Evolutionary conservation across 2,797 vertebrate species (phyloP).

Genomic region (Tiaroga cobitis): DNA sequence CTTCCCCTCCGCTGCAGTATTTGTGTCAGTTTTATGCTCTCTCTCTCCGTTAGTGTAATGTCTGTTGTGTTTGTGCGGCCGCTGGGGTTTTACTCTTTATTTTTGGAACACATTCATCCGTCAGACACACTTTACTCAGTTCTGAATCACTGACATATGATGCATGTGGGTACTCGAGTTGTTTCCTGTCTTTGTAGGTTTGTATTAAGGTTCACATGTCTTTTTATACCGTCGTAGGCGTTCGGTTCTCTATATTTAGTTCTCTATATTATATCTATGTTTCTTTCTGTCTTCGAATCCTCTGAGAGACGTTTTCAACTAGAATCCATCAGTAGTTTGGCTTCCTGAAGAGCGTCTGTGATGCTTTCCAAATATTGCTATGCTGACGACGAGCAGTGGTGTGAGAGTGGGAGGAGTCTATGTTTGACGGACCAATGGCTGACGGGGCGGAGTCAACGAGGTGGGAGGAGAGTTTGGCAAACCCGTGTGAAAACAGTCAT

Average conservation of each 20-base stretch:
- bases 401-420: neutral
- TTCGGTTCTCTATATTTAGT: conserved; percentile 5
- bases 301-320: neutral
- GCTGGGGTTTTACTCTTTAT: conserved; percentile 27
- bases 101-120: conserved; percentile 34
- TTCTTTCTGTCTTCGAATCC: neutral
- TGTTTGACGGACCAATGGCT: neutral
- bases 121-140: conserved; percentile 20
- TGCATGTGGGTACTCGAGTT: conserved; percentile 23
- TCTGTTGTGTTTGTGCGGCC: conserved; percentile 18
- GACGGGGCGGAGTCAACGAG: neutral
- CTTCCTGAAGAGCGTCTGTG: conserved; percentile 13
- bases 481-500: neutral
- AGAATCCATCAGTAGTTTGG: neutral
- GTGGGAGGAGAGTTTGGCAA: neutral
- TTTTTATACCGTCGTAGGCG: conserved; percentile 12
- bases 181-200: conserved; percentile 10
- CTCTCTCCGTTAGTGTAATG: conserved; percentile 3
- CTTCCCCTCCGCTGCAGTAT: neutral
- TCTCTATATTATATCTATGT: too few species aligned
- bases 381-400: neutral
- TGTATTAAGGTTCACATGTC: neutral
- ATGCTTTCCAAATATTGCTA: neutral
- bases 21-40: neutral
- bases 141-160: conserved; percentile 40